Percentiles rank a stretch among this genome's conserved stretches.
Conservation (phyloP, 2,113 vertebrate species). For the Melanostigma gelatinosum region DNA sequence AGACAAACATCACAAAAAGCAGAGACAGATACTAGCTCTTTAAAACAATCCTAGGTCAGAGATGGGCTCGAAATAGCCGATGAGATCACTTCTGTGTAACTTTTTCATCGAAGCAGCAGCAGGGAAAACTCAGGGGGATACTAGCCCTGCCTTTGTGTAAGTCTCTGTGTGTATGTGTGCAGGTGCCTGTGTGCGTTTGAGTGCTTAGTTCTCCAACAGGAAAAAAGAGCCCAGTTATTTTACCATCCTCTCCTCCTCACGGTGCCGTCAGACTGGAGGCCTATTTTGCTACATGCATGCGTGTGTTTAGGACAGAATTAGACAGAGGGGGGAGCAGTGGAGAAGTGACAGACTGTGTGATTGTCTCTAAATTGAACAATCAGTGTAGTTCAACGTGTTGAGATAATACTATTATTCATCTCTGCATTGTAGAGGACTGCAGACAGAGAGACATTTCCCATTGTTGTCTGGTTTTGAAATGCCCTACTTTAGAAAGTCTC, state of each 20-base stretch:
- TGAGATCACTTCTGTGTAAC: constrained; percentile 86
- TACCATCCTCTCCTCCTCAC: constrained; percentile 28
- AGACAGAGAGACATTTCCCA: constrained; percentile 54
- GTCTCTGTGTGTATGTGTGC: constrained; percentile 44
- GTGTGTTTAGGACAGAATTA: constrained; percentile 55
- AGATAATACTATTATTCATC: constrained; percentile 73
- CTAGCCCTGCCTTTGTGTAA: constrained; percentile 63
- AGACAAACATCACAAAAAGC: constrained; percentile 32
- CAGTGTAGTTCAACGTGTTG: constrained; percentile 63
- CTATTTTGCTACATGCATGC: constrained; percentile 48
- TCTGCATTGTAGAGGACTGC: constrained; percentile 42
- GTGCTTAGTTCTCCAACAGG: constrained; percentile 42
- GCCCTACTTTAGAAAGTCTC: constrained; percentile 62
- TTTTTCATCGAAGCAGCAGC: constrained; percentile 83
- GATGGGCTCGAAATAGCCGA: constrained; percentile 81
- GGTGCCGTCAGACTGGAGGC: constrained; percentile 25
- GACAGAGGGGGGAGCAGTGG: constrained; percentile 46
- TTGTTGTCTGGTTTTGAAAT: constrained; percentile 67
- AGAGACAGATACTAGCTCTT: constrained; percentile 73
- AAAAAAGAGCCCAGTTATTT: constrained; percentile 47
- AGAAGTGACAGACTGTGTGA: constrained; percentile 69
- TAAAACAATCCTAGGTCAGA: constrained; percentile 81
- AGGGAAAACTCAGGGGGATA: constrained; percentile 78
- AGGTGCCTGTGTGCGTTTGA: constrained; percentile 33
- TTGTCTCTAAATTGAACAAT: constrained; percentile 75